Evolutionary conservation across 2,888 invertebrate species (phyloP), one percentile per base, ranked within the genome.

Genomic region (Laothoe populi): DNA sequence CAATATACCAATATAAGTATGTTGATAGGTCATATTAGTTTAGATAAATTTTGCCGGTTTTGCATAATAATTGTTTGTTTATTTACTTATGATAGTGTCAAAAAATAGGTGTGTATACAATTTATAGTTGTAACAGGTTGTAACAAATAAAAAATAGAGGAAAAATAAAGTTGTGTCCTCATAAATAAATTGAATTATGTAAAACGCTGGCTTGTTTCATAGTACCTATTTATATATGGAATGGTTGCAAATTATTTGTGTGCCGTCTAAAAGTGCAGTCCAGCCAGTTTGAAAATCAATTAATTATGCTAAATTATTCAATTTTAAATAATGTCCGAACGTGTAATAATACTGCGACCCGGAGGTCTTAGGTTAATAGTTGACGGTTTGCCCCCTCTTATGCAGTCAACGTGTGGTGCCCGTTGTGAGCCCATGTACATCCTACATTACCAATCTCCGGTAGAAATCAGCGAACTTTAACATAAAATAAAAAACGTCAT

Each of bases 311-410:
- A 53, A 53, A 35, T 21, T 53, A 53, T 53, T 53, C 53, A 10
- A 7, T 53, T 44, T 53, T 53, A 19, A 19, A 31, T 35, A 35
- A 19, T 35, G 53, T 8, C 53, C 19, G 53, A 53, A 2, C 19
- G 19, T 19, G 3, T 53, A 53, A 19, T 53, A 53, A 19, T 53
- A 31, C 53, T 10, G 53, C 11, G 31, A 35, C 53, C 19, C 53
- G 31, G 53, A 53, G 53, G 53, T 53, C 53, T 53, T 53, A 53
- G 53, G 53, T 53, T 53, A 53, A 35, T 53, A 53, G 53, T 53
- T 3, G 16, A 5, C 7, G 48, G 10, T 35, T 11, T 19, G 53
- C 19, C 10, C 53, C 35, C 35, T 53, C 48, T 13, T 23, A 24
- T 53, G 35, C 53, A 53, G 53, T 53, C 4, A 35, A 35, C 53